These are phyloP conservation scores for Gadopsis marmoratus DNA, from an alignment of 2,797 vertebrate genomes.

Conservation along the genomic window DNA sequence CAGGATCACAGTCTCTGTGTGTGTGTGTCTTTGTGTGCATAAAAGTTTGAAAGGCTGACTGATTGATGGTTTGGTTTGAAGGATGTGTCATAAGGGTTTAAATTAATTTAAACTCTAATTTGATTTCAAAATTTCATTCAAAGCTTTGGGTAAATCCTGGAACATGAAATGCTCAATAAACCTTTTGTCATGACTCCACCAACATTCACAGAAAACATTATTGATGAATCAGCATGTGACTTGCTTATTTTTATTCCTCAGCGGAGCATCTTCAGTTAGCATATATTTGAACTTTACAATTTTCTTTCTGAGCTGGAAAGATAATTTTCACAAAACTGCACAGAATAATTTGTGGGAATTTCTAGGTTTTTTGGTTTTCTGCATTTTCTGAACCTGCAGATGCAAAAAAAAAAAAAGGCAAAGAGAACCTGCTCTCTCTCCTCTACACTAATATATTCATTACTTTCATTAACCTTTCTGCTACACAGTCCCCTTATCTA, in stretches of 20 bases:
- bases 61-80: slow-evolving; percentile 7
- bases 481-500: slow-evolving; percentile 74
- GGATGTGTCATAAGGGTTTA: not conserved
- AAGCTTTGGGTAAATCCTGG: not conserved
- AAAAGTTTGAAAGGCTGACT: slow-evolving; percentile 18
- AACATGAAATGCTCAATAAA: too few species aligned
- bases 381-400: slow-evolving; percentile 28
- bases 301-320: not conserved
- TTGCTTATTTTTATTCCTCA: not conserved
- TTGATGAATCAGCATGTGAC: not conserved
- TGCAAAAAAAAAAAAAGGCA: slow-evolving; percentile 34
- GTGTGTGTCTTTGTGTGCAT: slow-evolving; percentile 1
- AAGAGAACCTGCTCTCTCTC: slow-evolving; percentile 42
- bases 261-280: not conserved
- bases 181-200: not conserved
- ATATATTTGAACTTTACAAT: not conserved
- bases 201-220: not conserved
- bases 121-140: not conserved
- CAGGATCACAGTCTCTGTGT: not conserved
- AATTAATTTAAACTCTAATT: slow-evolving; percentile 18
- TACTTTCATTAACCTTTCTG: slow-evolving; percentile 81
- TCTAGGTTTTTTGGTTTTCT: not conserved
- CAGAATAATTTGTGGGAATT: not conserved
- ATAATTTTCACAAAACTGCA: not conserved
- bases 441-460: slow-evolving; percentile 78